A percentile compares a stretch with the other conserved stretches of the same genome.
These are phyloP conservation scores for Seira musarum DNA, from an alignment of 2,888 invertebrate genomes.

Conservation along the genomic window DNA sequence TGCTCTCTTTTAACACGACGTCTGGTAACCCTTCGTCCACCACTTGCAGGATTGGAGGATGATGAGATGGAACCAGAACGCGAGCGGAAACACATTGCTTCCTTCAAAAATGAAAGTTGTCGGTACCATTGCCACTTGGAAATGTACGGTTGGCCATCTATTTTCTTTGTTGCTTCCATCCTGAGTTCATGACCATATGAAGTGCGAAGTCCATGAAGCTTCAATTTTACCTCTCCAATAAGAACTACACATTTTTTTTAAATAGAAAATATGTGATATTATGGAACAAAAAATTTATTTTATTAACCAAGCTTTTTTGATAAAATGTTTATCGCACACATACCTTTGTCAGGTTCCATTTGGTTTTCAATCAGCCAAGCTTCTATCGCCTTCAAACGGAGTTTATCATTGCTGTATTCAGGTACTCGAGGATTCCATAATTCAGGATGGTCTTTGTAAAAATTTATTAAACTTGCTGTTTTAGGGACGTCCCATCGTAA, in stretches of 20 bases:
- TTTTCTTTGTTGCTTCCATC: slow-evolving; percentile 55
- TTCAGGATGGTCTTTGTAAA: slow-evolving; percentile 58
- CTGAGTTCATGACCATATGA: slow-evolving; percentile 62
- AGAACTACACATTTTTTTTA: no score
- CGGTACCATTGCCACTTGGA: slow-evolving; percentile 65
- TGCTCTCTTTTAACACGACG: slow-evolving; percentile 24
- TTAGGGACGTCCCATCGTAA: slow-evolving; percentile 62
- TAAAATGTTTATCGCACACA: background rate
- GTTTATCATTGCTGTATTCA: slow-evolving; percentile 63
- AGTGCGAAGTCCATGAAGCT: slow-evolving; percentile 59
- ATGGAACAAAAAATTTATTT: background rate
- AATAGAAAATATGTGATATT: no score
- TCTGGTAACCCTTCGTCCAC: slow-evolving; percentile 27
- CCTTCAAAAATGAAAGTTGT: slow-evolving; percentile 60
- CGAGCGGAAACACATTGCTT: slow-evolving; percentile 61
- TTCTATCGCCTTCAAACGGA: slow-evolving; percentile 56
- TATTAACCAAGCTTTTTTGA: background rate
- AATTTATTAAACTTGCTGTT: slow-evolving; percentile 60
- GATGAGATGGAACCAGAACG: slow-evolving; percentile 47
- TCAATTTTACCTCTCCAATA: slow-evolving; percentile 60
- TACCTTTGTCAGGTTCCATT: slow-evolving; percentile 60
- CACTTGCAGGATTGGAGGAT: slow-evolving; percentile 20
- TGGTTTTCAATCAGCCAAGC: slow-evolving; percentile 55
- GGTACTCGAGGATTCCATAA: slow-evolving; percentile 64
- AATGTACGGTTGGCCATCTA: slow-evolving; percentile 47